A percentile compares a stretch with the other conserved stretches of the same genome.
Evolutionary conservation across 2,888 invertebrate genomes (phyloP).

Genomic region (Eupithecia insigniata): DNA sequence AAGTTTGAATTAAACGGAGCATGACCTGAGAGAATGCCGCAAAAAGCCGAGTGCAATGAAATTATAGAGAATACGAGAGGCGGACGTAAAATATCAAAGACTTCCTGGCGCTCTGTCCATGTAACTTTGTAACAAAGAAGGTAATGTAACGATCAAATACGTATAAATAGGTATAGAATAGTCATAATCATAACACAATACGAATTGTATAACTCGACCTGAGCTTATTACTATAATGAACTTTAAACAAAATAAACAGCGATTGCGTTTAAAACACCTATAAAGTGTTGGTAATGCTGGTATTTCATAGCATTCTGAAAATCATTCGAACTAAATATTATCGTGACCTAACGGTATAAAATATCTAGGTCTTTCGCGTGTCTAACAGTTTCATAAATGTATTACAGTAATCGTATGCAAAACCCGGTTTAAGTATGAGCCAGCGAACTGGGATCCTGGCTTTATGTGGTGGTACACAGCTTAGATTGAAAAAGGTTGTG

Average conservation of each 20-base stretch:
- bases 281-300: slow-evolving; percentile 20
- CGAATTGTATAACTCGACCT: neutral
- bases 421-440: slow-evolving; percentile 55
- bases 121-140: neutral
- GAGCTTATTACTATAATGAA: neutral
- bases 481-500: slow-evolving; percentile 5
- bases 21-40: slow-evolving; percentile 13
- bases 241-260: slow-evolving; percentile 4
- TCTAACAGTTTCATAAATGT: slow-evolving; percentile 43
- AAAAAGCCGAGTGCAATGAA: slow-evolving; percentile 11
- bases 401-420: slow-evolving; percentile 58
- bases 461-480: slow-evolving; percentile 31
- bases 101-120: neutral
- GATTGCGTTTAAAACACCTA: slow-evolving; percentile 25
- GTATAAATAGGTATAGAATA: neutral
- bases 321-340: slow-evolving; percentile 34
- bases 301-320: slow-evolving; percentile 25
- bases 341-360: slow-evolving; percentile 44
- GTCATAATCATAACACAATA: neutral
- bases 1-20: slow-evolving; percentile 34
- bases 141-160: neutral
- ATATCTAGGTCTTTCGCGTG: slow-evolving; percentile 44
- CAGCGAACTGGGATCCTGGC: slow-evolving; percentile 41
- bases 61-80: slow-evolving; percentile 1
- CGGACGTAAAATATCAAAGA: neutral